Evolutionary conservation across 2,797 vertebrate species (phyloP), one percentile per base, ranked within the genome.

Genomic region (Potorous gilbertii): DNA sequence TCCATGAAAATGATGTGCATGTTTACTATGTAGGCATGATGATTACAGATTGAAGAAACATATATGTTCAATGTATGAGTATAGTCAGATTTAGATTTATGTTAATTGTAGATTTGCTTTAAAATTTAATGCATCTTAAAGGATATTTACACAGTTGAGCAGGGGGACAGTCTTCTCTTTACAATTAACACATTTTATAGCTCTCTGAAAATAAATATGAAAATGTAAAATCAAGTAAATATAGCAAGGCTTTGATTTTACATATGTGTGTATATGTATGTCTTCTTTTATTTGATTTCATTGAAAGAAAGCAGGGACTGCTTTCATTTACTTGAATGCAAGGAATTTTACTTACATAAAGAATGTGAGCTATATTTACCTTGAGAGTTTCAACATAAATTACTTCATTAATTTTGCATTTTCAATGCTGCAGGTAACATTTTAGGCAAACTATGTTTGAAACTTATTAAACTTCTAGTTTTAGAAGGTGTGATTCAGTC

Each of bases 51-150:
- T 92, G 66, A 87, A 97, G 95, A 92, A 54, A 0, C 0, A 59
- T 66, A 50, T 5, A 21, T 94, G 95, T 96, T 91, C 90, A 94
- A 95, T 93, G 95, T 90, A n/a, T 94, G 97, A 93, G 56, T n/a
- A 90, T 93, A 97, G 18, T 90, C 94, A 40, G 96, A 95, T 55
- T 90, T 62, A 54, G 10, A 81, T 94, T 95, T 96, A 55, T 91
- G 24, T 0, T 34, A 89, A 96, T 81, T 12, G 18, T 66, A 55
- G 54, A 91, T 34, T 95, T 97, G 0, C 93, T 98, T 98, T 94
- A 55, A 96, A 95, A 18, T 66, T 10, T 96, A n/a, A 9, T 57
- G 24, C 66, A 54, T 94, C 27, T 92, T 54, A 92, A 62, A 24
- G 29, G 0, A 95, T 92, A 96, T 96, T 95, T 52, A 93, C 62